Evolutionary conservation across 2,113 vertebrate species (phyloP).

Genomic region (Pseudois nayaur): DNA sequence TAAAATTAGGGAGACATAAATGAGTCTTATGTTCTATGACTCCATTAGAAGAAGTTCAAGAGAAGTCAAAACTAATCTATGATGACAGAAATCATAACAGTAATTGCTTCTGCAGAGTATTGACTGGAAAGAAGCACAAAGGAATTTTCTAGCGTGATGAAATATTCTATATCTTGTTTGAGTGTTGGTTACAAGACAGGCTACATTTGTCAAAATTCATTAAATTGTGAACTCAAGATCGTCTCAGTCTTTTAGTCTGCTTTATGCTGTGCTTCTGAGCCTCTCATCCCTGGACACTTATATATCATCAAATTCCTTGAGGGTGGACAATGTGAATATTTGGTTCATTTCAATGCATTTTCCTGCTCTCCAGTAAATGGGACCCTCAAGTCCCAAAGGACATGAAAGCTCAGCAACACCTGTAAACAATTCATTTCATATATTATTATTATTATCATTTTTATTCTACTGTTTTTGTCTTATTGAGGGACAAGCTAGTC

Average conservation of each 20-base stretch:
- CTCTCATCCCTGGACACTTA: background rate
- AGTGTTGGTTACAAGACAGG: background rate
- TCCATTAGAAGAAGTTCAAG: background rate
- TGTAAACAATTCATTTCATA: background rate
- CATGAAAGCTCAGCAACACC: background rate
- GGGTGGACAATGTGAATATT: background rate
- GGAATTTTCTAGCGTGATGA: background rate
- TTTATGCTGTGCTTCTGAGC: background rate
- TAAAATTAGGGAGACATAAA: background rate
- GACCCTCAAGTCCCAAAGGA: background rate
- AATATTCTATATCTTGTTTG: background rate
- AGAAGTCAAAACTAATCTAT: background rate
- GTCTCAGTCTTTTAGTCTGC: background rate
- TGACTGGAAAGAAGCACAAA: background rate
- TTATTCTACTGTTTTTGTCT: slow-evolving; percentile 29
- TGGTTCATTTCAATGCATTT: background rate
- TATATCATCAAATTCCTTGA: background rate
- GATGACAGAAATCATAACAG: background rate
- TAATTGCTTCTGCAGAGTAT: background rate
- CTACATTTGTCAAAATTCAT: slow-evolving; percentile 23
- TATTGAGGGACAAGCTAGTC: background rate
- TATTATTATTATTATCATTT: background rate
- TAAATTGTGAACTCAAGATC: background rate
- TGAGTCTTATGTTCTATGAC: background rate
- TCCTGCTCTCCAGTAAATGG: background rate